Percentiles rank a stretch among this genome's conserved stretches.
phyloP scores from a whole-genome alignment of 2,797 vertebrate species.

The Enteromius paludinosus region DNA sequence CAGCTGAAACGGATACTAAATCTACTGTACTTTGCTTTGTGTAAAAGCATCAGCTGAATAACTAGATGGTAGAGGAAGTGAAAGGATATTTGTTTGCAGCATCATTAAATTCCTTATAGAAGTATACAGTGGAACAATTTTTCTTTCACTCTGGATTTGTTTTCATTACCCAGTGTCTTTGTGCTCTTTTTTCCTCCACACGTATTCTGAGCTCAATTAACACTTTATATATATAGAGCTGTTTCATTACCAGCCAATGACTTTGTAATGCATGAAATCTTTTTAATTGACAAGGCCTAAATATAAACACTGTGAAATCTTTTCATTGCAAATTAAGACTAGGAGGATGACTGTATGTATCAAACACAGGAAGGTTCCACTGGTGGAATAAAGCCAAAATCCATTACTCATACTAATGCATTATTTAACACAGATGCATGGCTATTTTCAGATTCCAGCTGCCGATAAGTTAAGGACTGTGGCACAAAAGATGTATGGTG shows the following conservation, averaged over 20 bases:
- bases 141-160: conserved; percentile 2
- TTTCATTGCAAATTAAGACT: not conserved
- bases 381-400: not conserved
- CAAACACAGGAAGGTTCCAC: not conserved
- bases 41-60: not conserved
- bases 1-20: not conserved
- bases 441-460: conserved; percentile 74
- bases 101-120: conserved; percentile 1
- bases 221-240: conserved; percentile 52
- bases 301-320: conserved; percentile 36
- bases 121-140: not conserved
- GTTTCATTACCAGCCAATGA: conserved; percentile 55
- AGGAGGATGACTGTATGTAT: not conserved
- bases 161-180: not conserved
- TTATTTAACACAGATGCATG: conserved; percentile 25
- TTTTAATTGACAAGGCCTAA: conserved; percentile 40
- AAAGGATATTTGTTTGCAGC: not conserved
- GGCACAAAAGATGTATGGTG: conserved; percentile 83
- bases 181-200: not conserved
- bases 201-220: conserved; percentile 44
- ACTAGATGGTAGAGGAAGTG: not conserved
- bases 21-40: not conserved
- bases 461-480: conserved; percentile 84
- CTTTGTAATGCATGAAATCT: conserved; percentile 25
- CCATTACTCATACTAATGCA: not conserved